Evolutionary conservation across 2,888 invertebrate species (phyloP).

Genomic region (Philereme transversata): DNA sequence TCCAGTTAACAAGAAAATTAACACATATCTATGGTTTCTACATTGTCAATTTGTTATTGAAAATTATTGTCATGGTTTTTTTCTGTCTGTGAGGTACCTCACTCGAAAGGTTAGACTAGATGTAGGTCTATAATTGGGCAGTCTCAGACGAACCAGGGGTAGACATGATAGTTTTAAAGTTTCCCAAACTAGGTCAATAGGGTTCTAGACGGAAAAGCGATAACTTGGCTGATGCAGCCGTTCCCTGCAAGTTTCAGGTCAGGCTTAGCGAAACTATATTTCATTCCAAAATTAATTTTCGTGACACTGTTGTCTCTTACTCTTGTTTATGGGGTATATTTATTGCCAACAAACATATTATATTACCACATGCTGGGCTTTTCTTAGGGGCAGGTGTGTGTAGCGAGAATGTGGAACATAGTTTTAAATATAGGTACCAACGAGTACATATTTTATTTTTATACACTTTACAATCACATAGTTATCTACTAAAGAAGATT

Average conservation of each 20-base stretch:
- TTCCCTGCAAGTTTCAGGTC: constrained; percentile 43
- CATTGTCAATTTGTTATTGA: too few relatives aligned
- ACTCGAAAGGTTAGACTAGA: too few relatives aligned
- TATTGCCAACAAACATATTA: neutral
- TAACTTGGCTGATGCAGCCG: constrained; percentile 48
- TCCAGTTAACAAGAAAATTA: neutral
- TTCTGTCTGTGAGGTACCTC: too few relatives aligned
- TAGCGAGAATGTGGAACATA: neutral
- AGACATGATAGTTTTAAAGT: constrained; percentile 21
- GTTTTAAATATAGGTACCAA: too few relatives aligned
- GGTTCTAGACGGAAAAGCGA: constrained; percentile 43
- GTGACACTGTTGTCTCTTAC: constrained; percentile 22
- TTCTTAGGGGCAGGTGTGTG: neutral
- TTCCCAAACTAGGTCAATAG: constrained; percentile 53
- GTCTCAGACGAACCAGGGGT: neutral
- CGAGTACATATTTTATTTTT: too few relatives aligned
- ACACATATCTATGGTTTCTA: too few relatives aligned
- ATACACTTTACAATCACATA: too few relatives aligned
- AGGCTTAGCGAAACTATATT: constrained; percentile 39
- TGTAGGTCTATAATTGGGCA: neutral
- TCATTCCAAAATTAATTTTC: constrained; percentile 37
- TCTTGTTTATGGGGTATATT: constrained; percentile 7
- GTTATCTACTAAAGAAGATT: too few relatives aligned
- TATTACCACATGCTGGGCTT: constrained; percentile 3
- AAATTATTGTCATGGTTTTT: too few relatives aligned